These are phyloP conservation scores for Triplophysa siluroides DNA, from an alignment of 2,113 vertebrate genomes.

Conservation along the genomic window DNA sequence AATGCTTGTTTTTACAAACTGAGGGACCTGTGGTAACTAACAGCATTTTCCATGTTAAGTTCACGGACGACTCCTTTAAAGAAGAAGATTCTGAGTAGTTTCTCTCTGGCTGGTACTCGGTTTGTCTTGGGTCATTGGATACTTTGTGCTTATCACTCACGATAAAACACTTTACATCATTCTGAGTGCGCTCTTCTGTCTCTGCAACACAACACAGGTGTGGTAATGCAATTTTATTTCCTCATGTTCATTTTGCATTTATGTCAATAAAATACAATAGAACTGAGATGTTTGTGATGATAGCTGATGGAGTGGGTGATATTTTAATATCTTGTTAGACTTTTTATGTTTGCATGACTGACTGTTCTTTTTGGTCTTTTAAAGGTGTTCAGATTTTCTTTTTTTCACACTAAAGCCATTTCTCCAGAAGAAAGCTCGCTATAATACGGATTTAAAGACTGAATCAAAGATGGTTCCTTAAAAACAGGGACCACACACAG, in stretches of 20 bases:
- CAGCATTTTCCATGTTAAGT: constrained; percentile 19
- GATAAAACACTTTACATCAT: constrained; percentile 25
- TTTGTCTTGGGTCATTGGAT: constrained; percentile 72
- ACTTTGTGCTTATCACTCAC: constrained; percentile 64
- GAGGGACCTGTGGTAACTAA: no score
- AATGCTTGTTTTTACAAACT: no score
- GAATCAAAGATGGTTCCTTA: not conserved
- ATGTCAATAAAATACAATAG: no score
- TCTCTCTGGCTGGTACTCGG: constrained; percentile 66
- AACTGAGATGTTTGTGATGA: no score
- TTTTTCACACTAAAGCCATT: constrained; percentile 54
- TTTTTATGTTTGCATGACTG: not conserved
- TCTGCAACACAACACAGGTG: constrained; percentile 69
- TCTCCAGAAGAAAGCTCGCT: not conserved
- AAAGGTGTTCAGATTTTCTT: constrained; percentile 66
- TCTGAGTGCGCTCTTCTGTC: constrained; percentile 72
- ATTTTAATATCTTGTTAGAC: not conserved
- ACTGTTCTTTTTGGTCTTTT: not conserved
- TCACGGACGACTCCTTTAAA: constrained; percentile 55
- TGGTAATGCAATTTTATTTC: not conserved
- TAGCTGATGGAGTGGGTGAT: not conserved
- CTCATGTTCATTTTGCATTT: not conserved
- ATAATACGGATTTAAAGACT: constrained; percentile 1
- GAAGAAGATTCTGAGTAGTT: constrained; percentile 66
- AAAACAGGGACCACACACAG: not conserved